Evolutionary conservation across 2,113 vertebrate genomes (phyloP), one percentile per base, ranked within the genome.

Genomic region (Paramisgurnus dabryanus): DNA sequence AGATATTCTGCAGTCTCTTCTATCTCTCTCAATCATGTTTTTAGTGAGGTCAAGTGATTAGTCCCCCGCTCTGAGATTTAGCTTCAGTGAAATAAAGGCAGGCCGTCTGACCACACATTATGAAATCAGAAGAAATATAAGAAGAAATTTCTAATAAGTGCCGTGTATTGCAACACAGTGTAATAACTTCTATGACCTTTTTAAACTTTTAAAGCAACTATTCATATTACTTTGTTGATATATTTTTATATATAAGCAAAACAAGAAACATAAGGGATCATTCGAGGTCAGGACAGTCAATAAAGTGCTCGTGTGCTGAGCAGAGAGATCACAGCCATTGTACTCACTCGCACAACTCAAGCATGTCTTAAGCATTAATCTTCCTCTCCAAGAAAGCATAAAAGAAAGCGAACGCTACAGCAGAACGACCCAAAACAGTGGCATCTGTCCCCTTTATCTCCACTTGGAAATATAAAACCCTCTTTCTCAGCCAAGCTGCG

Each of bases 361-460:
- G 43, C 76, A 57, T 67, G 9, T 58, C 76, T 55, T 15, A 53
- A 57, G 7, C 65, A 57, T 78, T 67, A 55, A 58, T 67, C 76
- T 34, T 40, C 34, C 15, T 67, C n/a, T 57, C 65, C 45, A 8
- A 67, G 76, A 45, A 78, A 58, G 39, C 39, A 40, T 10, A 27
- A 13, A 27, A 17, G 17, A 60, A 60, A 73, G 53, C 22, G 0
- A 72, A 57, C 50, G 10, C 50, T 40, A 18, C 15, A 71, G 69
- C 55, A 60, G 70, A 22, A 73, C 55, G 7, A 11, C 39, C 40
- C 55, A 41, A 73, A 9, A 43, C 13, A 45, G n/a, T 69, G 34
- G 63, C 39, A 60, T 70, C 13, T 10, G 40, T 77, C 34, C 45
- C 53, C 39, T 65, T 71, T 13, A 70, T 63, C 15, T 65, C 40